Evolutionary conservation across 2,113 vertebrate species (phyloP), one percentile per base, ranked within the genome.

Genomic region (Podarcis cretensis): DNA sequence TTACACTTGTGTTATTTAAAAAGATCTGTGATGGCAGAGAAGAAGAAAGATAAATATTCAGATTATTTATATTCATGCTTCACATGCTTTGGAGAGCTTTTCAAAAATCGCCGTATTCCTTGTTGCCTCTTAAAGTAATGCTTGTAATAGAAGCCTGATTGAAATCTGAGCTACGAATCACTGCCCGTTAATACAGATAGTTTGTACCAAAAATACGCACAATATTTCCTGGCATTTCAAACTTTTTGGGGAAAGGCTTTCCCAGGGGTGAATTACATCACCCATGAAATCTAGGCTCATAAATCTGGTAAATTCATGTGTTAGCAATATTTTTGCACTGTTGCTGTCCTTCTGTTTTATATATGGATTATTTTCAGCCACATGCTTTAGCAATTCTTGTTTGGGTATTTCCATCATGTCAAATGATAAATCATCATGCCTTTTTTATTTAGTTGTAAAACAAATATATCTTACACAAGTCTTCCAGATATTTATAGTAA

Each of bases 391-490:
- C 40, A 83, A 21, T 59, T 87, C 76, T 68, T 81, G 43, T 82
- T 83, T 43, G 27, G 68, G 63, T 88, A 30, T 94, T 97, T 97
- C 80, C 92, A 92, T 96, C 92, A 87, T 90, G 43, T 94, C 66
- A 88, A 92, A 90, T 89, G 73, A 89, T 93, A 94, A 94, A 83
- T 90, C 65, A 90, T 91, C 92, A 81, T 83, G 87, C 83, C n/a
- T 18, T 93, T 96, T 97, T 93, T 96, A 95, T 97, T 96, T 96
- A 95, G 92, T 92, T 93, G 40, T 79, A 92, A 92, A 93, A 88
- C 89, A 96, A 87, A 84, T 93, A 92, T 94, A 84, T 91, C 68
- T 73, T 89, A 86, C 85, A 86, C 96, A 94, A 96, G 89, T 89
- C 81, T 73, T 12, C 8, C 89, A 85, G 90, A 43, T 97, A 93